phyloP scores from a whole-genome alignment of 2,797 vertebrate genomes.

The Zalophus californianus region DNA sequence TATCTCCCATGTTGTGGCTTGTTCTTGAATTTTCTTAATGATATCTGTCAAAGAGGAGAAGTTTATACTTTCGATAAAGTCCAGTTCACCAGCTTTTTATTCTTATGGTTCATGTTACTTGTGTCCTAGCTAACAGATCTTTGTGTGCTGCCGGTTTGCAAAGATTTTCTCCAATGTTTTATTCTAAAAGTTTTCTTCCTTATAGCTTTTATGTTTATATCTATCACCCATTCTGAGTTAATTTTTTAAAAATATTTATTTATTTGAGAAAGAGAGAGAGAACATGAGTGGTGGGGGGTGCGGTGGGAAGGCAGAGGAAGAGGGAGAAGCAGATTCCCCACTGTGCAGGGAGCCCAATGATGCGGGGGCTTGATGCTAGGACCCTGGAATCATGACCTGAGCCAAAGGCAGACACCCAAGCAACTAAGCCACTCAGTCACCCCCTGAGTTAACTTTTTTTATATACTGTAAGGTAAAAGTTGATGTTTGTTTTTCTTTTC shows the following conservation, averaged over 20 bases:
- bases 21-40: conserved; percentile 1
- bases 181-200: background rate
- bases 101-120: background rate
- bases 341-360: background rate
- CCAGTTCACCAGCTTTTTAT: background rate
- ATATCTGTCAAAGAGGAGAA: background rate
- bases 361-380: background rate
- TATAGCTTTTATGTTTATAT: background rate
- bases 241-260: background rate
- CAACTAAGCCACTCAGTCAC: background rate
- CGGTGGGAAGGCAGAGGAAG: background rate
- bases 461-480: background rate
- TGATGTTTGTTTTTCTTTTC: background rate
- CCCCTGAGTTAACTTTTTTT: background rate
- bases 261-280: background rate
- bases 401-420: background rate
- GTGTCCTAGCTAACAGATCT: background rate
- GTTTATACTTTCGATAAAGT: background rate
- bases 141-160: background rate
- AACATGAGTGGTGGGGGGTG: background rate
- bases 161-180: background rate
- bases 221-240: background rate
- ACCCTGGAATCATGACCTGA: background rate
- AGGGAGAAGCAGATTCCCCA: background rate
- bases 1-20: background rate